Evolutionary conservation across 2,888 invertebrate genomes (phyloP).

Genomic region (Pyrrhia umbra): DNA sequence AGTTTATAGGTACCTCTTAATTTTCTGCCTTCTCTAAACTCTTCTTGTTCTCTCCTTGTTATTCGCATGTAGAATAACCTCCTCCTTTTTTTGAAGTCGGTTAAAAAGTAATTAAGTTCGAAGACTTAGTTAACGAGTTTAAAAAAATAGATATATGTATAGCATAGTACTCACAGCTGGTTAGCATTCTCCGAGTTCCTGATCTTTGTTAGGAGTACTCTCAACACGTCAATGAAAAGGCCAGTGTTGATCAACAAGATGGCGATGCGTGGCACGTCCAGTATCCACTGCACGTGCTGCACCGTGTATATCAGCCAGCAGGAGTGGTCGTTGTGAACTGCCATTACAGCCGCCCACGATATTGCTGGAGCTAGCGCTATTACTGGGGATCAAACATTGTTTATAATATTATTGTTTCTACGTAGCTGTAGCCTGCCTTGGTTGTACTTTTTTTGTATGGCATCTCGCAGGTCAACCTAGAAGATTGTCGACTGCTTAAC

Average conservation of each 20-base stretch:
- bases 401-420: background rate
- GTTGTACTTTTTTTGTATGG: too few species aligned
- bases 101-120: background rate
- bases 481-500: too few species aligned
- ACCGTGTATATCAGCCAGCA: constrained; percentile 91
- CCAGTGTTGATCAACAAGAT: constrained; percentile 90
- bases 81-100: too few species aligned
- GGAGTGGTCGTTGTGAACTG: constrained; percentile 84
- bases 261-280: constrained; percentile 90
- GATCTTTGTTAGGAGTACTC: constrained; percentile 92
- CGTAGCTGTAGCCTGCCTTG: too few species aligned
- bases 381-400: constrained; percentile 66
- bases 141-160: too few species aligned
- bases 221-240: constrained; percentile 91
- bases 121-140: background rate
- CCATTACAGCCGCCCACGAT: constrained; percentile 90
- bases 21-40: too few species aligned
- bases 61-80: too few species aligned
- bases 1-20: too few species aligned
- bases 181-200: constrained; percentile 87
- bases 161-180: constrained; percentile 79
- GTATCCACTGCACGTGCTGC: constrained; percentile 90
- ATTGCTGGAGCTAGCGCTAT: constrained; percentile 88
- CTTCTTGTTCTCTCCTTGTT: too few species aligned
- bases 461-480: too few species aligned